phyloP scores from a whole-genome alignment of 2,888 invertebrate genomes.

The Agrotis clavis region DNA sequence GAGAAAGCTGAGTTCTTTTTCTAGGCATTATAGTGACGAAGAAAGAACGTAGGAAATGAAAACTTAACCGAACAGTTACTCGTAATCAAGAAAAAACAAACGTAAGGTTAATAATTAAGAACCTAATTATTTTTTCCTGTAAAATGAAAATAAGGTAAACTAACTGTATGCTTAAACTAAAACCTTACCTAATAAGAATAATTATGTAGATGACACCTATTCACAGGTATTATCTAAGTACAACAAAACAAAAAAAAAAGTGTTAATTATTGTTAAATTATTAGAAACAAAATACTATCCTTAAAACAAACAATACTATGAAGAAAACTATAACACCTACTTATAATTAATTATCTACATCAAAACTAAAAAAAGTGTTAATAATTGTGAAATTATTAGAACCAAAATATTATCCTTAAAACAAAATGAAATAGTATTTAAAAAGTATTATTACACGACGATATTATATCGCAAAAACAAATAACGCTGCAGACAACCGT shows the following conservation, averaged over 20 bases:
- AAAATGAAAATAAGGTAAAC: neutral
- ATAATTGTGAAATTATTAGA: too few species aligned
- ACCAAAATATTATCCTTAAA: neutral
- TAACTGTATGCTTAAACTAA: neutral
- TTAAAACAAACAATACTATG: too few species aligned
- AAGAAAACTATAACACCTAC: too few species aligned
- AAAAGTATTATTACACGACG: neutral
- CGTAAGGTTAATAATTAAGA: neutral
- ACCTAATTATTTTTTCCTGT: neutral
- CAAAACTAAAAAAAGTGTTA: too few species aligned
- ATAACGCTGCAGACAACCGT: neutral
- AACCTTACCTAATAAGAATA: neutral
- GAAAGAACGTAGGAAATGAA: neutral
- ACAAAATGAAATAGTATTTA: neutral
- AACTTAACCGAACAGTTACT: neutral
- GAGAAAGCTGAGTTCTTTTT: too few species aligned
- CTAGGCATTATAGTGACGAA: neutral
- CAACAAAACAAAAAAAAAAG: neutral
- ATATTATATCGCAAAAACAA: neutral
- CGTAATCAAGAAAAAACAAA: neutral
- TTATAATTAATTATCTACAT: too few species aligned
- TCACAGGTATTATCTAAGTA: neutral
- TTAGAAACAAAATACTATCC: neutral
- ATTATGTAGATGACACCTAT: neutral
- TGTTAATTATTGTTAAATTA: neutral